Evolutionary conservation across 2,113 vertebrate genomes (phyloP).

Genomic region (Crotalus horridus): DNA sequence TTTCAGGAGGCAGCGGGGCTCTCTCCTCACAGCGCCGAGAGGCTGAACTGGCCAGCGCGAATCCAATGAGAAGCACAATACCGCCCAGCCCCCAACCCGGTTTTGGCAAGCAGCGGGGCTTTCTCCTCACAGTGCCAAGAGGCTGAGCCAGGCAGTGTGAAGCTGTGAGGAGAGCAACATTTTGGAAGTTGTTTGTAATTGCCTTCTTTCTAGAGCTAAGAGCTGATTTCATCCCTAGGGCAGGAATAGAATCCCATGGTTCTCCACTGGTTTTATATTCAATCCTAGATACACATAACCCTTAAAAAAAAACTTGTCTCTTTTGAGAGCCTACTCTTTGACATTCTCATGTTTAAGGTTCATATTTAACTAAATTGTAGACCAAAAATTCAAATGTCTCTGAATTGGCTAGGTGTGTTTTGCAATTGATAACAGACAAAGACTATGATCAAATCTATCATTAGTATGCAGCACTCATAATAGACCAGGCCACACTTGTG

Average conservation of each 20-base stretch:
- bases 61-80: no score
- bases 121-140: no score
- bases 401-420: background rate
- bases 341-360: background rate
- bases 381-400: background rate
- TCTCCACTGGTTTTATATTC: background rate
- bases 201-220: background rate
- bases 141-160: no score
- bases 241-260: background rate
- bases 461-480: background rate
- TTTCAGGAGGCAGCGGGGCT: no score
- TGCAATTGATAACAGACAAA: background rate
- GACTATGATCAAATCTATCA: background rate
- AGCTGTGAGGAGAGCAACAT: no score
- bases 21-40: no score
- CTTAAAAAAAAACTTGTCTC: background rate
- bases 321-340: background rate
- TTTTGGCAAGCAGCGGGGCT: no score
- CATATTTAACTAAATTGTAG: background rate
- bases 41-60: no score
- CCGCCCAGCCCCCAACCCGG: no score
- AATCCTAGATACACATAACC: background rate
- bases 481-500: background rate
- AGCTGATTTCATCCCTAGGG: background rate
- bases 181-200: background rate